Evolutionary conservation across 2,797 vertebrate species (phyloP).

Genomic region (Apodemus agrarius): DNA sequence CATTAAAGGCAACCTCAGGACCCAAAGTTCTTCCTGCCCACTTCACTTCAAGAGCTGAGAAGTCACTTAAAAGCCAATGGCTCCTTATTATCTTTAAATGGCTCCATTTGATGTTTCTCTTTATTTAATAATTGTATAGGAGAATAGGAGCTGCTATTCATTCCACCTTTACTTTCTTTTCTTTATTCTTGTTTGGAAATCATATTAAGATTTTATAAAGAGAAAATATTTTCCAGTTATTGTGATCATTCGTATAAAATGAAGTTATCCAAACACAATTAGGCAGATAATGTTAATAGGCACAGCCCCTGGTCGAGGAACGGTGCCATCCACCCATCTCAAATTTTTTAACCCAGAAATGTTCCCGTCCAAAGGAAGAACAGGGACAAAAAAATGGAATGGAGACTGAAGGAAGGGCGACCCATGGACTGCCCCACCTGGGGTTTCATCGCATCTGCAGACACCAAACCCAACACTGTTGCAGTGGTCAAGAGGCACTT

Average conservation of each 20-base stretch:
- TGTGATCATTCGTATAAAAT: neutral
- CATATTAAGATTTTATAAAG: neutral
- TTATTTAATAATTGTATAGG: neutral
- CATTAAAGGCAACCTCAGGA: neutral
- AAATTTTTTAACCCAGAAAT: too few relatives aligned
- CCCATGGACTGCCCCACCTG: too few relatives aligned
- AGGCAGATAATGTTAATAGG: neutral
- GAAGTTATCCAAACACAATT: neutral
- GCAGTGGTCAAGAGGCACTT: too few relatives aligned
- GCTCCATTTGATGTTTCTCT: neutral
- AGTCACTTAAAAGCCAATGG: neutral
- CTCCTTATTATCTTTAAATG: neutral
- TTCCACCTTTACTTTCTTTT: neutral
- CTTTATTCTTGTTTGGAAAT: neutral
- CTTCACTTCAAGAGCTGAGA: neutral
- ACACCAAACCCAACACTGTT: too few relatives aligned
- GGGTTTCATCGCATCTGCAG: too few relatives aligned
- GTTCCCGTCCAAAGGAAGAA: too few relatives aligned
- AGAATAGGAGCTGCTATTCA: neutral
- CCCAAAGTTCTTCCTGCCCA: neutral
- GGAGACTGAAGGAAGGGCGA: too few relatives aligned
- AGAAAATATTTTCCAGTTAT: neutral
- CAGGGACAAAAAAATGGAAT: too few relatives aligned
- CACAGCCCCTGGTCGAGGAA: too few relatives aligned
- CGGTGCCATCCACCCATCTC: too few relatives aligned